phyloP scores from a whole-genome alignment of 1,140 invertebrate genomes.

The Lepidostoma basale region DNA sequence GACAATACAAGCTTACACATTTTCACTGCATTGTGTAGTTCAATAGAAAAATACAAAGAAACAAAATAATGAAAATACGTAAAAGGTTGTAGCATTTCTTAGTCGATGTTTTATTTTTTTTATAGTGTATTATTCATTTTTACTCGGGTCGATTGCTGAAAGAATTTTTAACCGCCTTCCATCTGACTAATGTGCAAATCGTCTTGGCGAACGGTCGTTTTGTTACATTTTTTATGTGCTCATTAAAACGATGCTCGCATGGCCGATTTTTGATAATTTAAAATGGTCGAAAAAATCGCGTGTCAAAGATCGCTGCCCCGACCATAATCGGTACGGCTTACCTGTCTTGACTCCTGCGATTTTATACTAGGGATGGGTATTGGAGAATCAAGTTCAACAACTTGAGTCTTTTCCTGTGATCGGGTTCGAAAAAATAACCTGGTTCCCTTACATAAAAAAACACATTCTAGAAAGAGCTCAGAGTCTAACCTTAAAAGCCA shows the following conservation, averaged over 20 bases:
- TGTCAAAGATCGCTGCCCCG: slow-evolving; percentile 12
- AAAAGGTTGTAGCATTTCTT: neutral
- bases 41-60: no score
- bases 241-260: slow-evolving; percentile 10
- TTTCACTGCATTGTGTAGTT: slow-evolving; percentile 17
- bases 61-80: no score
- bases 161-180: neutral
- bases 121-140: neutral
- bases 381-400: no score
- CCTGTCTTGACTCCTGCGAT: no score
- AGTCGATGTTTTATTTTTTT: neutral
- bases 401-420: no score
- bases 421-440: no score
- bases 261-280: slow-evolving; percentile 9
- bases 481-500: no score
- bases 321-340: no score
- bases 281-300: neutral
- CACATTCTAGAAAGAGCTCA: no score
- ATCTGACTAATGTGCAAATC: slow-evolving; percentile 17
- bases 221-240: slow-evolving; percentile 7
- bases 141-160: neutral
- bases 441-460: no score
- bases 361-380: no score
- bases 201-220: slow-evolving; percentile 9
- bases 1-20: slow-evolving; percentile 9